Evolutionary conservation across 2,797 vertebrate genomes (phyloP), one percentile per base, ranked within the genome.

Genomic region (Poeciliopsis turneri): DNA sequence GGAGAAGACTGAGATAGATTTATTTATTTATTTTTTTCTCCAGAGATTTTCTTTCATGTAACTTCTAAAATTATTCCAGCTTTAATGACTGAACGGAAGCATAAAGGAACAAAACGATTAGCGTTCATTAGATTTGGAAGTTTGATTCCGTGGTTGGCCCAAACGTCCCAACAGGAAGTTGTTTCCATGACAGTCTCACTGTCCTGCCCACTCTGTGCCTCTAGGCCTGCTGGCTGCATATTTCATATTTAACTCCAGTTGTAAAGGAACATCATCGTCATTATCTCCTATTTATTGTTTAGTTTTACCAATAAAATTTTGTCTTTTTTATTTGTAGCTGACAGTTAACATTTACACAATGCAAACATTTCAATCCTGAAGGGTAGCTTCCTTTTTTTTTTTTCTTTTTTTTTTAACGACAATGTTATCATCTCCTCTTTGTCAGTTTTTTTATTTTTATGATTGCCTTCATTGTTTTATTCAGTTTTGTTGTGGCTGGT

Each of bases 241-340:
- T 94, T 93, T 93, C 79, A 75, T 93, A 93, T 94, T 93, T 93
- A 88, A 94, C 89, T 80, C 49, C 84, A 82, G 89, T 86, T 90
- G 87, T 82, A 88, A 79, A 75, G 72, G 39, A 80, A 87, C 82
- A 80, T 87, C 88, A 79, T 85, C 78, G 64, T 85, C 77, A 46
- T 90, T 84, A 80, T 78, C 84, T 80, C 41, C 12, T 95, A 95
- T 95, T 95, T 96, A 96, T 96, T 94, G 85, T 57, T 83, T 88
- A n/a, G 66, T 91, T 88, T 88, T 72, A 77, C 86, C 77, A 94
- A 92, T 94, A 72, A 72, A 76, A 59, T 16, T 33, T 30, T 5
- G 4, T 10, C 36, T 72, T 12, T 79, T 51, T 23, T 68, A 53
- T 45, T 28, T 51, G 49, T 10, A 83, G 69, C 69, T 64, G 28